These are phyloP conservation scores for Magallana ariakensis DNA, from an alignment of 1,140 invertebrate species.

Conservation along the genomic window DNA sequence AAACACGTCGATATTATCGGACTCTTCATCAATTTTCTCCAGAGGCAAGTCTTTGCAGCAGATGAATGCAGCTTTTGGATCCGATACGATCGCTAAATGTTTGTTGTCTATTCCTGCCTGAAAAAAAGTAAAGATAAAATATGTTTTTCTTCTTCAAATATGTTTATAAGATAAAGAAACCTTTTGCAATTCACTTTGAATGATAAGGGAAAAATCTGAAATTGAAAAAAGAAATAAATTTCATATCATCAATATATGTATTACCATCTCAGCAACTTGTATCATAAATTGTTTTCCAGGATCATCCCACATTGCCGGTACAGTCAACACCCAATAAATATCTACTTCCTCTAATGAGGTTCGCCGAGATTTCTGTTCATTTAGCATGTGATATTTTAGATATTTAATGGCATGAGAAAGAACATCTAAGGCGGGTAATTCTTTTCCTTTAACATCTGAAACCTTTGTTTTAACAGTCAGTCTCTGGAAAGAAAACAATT, in stretches of 20 bases:
- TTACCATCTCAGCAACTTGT: constrained; percentile 31
- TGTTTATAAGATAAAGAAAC: no score
- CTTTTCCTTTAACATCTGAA: constrained; percentile 4
- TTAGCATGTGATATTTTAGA: not conserved
- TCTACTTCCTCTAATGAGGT: not conserved
- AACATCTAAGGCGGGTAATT: not conserved
- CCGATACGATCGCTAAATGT: constrained; percentile 40
- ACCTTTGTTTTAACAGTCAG: not conserved
- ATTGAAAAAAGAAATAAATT: no score
- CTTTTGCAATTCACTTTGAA: no score
- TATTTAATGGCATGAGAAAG: constrained; percentile 1
- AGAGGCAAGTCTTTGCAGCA: constrained; percentile 43
- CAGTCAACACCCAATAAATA: not conserved
- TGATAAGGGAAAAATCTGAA: no score
- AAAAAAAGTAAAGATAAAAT: not conserved
- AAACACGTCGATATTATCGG: not conserved
- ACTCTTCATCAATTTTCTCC: not conserved
- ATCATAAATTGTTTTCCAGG: constrained; percentile 29
- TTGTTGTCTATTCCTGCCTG: constrained; percentile 45
- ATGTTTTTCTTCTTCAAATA: not conserved
- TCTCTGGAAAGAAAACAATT: not conserved
- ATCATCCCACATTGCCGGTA: constrained; percentile 36
- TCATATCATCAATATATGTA: no score
- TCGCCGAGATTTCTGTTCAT: not conserved
- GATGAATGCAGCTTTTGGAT: constrained; percentile 52